Conservation (phyloP, 1,140 invertebrate species). For the Lamellibrachia luymesi region DNA sequence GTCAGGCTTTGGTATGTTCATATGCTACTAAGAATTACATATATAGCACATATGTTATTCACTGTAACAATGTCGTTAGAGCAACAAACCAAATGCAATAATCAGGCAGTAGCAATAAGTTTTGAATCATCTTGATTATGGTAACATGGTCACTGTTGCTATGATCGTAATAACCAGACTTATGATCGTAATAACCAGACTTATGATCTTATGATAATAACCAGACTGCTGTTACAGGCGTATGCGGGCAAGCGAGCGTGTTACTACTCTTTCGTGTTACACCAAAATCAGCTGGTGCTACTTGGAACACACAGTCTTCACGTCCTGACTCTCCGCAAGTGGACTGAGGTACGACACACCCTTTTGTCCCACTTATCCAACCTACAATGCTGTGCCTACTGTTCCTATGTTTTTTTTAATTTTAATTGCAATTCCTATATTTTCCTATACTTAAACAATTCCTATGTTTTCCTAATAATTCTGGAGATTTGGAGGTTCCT, state of each 20-base stretch:
- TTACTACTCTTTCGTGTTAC: slow-evolving; percentile 83
- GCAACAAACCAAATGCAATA: not conserved
- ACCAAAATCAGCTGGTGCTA: slow-evolving; percentile 78
- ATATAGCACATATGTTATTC: no score
- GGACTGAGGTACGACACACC: slow-evolving; percentile 67
- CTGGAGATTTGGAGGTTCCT: no score
- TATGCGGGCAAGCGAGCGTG: slow-evolving; percentile 81
- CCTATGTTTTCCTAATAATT: no score
- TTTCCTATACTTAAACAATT: no score
- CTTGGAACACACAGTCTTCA: slow-evolving; percentile 81
- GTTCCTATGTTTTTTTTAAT: no score
- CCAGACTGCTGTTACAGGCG: slow-evolving; percentile 61
- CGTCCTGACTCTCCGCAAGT: slow-evolving; percentile 75
- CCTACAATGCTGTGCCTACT: not conserved
- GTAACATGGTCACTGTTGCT: not conserved
- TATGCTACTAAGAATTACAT: not conserved
- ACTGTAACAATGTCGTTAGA: not conserved
- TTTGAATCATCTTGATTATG: not conserved
- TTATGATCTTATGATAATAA: not conserved
- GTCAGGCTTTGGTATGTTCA: slow-evolving; percentile 66
- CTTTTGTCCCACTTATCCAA: not conserved
- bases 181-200: no score
- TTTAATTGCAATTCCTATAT: no score
- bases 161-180: not conserved
- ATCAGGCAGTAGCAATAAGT: not conserved